phyloP scores from a whole-genome alignment of 2,797 vertebrate species.

The Halcyon smyrnensis region DNA sequence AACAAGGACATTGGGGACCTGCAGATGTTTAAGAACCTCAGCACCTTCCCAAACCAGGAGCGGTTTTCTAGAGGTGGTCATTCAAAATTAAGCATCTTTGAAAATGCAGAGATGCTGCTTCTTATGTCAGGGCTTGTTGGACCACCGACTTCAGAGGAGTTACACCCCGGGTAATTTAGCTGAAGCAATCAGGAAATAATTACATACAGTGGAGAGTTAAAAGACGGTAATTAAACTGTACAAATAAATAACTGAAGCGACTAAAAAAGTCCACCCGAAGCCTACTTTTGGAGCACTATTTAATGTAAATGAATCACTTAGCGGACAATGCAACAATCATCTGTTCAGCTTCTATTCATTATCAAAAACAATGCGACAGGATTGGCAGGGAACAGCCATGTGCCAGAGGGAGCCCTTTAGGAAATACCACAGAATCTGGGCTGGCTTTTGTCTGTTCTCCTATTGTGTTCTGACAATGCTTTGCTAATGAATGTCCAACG shows the following conservation, averaged over 20 bases:
- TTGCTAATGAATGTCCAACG: constrained; percentile 42
- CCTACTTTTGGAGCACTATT: constrained; percentile 53
- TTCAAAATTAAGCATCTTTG: not conserved
- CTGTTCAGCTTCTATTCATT: constrained; percentile 71
- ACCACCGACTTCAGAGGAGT: constrained; percentile 17
- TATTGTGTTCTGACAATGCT: constrained; percentile 69
- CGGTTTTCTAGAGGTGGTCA: not conserved
- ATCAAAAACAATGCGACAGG: constrained; percentile 67
- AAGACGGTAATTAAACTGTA: constrained; percentile 40
- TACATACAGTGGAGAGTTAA: constrained; percentile 46
- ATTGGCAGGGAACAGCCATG: constrained; percentile 38
- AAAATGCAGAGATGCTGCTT: not conserved
- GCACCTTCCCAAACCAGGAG: not conserved
- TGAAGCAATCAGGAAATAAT: constrained; percentile 54
- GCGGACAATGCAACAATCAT: constrained; percentile 69
- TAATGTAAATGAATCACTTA: constrained; percentile 73
- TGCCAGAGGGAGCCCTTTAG: constrained; percentile 67
- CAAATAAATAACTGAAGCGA: constrained; percentile 60
- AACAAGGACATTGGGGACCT: not conserved
- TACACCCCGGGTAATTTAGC: not conserved
- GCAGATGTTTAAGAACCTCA: not conserved
- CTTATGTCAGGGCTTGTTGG: not conserved
- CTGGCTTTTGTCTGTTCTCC: constrained; percentile 57
- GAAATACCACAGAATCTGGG: constrained; percentile 66
- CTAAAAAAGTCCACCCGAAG: constrained; percentile 47